These are phyloP conservation scores for Drepana arcuata DNA, from an alignment of 1,140 invertebrate species.

Conservation along the genomic window DNA sequence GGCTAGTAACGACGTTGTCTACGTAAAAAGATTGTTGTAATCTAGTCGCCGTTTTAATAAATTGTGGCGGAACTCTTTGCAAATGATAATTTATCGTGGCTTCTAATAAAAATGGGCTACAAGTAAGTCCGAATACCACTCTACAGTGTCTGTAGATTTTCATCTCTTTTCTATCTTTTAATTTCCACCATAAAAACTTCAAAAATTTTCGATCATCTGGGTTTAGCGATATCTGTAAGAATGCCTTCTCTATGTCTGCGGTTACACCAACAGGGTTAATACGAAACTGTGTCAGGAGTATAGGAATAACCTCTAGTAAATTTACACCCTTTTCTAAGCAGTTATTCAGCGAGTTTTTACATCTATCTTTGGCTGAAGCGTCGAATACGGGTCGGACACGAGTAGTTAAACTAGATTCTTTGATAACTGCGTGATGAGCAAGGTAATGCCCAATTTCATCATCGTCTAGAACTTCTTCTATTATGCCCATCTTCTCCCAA, in stretches of 20 bases:
- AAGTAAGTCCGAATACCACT: conserved; percentile 6
- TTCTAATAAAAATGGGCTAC: conserved; percentile 5
- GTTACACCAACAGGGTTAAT: conserved; percentile 33
- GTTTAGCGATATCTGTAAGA: background rate
- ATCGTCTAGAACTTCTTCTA: too few species aligned
- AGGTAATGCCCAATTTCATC: conserved; percentile 34
- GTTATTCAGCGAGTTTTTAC: conserved; percentile 19
- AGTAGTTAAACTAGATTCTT: conserved; percentile 28
- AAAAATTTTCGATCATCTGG: background rate
- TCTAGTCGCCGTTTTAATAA: background rate
- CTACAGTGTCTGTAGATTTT: conserved; percentile 3
- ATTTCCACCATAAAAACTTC: conserved; percentile 1
- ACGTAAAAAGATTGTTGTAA: too few species aligned
- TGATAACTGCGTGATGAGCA: conserved; percentile 35
- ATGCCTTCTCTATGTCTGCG: conserved; percentile 46
- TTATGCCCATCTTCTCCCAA: too few species aligned
- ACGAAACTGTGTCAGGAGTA: conserved; percentile 43
- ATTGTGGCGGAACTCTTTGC: background rate
- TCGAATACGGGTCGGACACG: conserved; percentile 25
- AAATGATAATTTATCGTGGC: conserved; percentile 5
- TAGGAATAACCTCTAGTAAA: conserved; percentile 48
- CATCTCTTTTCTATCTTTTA: background rate
- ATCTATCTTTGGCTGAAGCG: conserved; percentile 20
- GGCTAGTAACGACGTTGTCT: conserved; percentile 2
- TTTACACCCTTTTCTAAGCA: conserved; percentile 24